These are phyloP conservation scores for Triops longicaudatus DNA, from an alignment of 1,140 invertebrate genomes.

Conservation along the genomic window DNA sequence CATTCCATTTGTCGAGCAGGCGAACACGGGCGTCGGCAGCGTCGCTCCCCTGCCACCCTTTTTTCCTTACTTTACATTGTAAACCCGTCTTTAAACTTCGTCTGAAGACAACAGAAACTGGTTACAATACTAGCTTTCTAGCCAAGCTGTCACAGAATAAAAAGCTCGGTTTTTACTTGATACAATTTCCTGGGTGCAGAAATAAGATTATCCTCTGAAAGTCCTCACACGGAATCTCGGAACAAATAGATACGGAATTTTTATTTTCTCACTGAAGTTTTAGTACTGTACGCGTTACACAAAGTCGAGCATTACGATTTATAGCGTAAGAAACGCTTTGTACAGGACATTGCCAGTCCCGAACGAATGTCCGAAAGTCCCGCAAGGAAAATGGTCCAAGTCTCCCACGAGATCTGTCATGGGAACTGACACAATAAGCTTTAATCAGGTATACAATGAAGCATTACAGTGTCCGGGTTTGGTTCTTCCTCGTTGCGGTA, in stretches of 20 bases:
- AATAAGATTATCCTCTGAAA: too few species aligned
- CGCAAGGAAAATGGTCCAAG: not conserved
- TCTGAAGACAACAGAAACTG: not conserved
- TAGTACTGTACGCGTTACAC: too few species aligned
- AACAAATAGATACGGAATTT: too few species aligned
- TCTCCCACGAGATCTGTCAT: not conserved
- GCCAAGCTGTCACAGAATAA: not conserved
- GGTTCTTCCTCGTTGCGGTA: too few species aligned
- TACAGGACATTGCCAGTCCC: not conserved
- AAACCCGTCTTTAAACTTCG: not conserved
- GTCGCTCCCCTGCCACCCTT: not conserved
- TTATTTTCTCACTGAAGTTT: too few species aligned
- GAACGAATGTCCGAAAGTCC: not conserved
- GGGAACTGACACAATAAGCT: not conserved
- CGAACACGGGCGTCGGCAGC: conserved; percentile 13
- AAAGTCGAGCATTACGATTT: not conserved
- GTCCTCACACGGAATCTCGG: too few species aligned
- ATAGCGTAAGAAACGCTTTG: not conserved
- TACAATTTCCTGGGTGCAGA: too few species aligned
- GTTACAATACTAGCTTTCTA: not conserved
- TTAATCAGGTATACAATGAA: not conserved
- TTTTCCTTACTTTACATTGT: not conserved
- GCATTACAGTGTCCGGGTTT: too few species aligned
- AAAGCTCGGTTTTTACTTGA: too few species aligned
- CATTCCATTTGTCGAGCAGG: not conserved